These are phyloP conservation scores for Genyomyrus donnyi DNA, from an alignment of 2,113 vertebrate species.

Conservation along the genomic window DNA sequence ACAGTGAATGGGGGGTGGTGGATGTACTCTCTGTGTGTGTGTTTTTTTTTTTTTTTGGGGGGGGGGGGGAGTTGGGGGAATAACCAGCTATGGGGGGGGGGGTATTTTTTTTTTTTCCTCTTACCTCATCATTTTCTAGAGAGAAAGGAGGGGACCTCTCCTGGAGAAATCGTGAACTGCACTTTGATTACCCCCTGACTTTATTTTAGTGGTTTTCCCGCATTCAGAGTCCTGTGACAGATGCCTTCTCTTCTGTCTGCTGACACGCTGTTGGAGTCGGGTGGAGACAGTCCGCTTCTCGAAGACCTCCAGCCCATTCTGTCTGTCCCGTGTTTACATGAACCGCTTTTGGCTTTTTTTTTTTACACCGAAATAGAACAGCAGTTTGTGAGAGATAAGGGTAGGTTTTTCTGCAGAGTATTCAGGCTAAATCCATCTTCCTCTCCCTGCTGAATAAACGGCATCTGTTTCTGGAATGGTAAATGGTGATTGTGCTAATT, in stretches of 20 bases:
- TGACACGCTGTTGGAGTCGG: not conserved
- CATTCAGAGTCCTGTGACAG: not conserved
- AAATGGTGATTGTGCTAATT: not conserved
- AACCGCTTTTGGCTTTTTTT: not conserved
- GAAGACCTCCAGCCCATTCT: not conserved
- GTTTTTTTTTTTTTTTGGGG: not conserved
- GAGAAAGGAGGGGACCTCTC: not conserved
- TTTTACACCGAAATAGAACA: not conserved
- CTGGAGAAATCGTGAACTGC: not conserved
- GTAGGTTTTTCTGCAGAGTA: not conserved
- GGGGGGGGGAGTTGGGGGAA: not conserved
- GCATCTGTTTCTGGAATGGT: not conserved
- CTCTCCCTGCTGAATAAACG: not conserved
- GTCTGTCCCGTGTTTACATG: not conserved
- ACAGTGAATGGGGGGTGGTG: not conserved
- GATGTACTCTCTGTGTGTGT: not conserved
- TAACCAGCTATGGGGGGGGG: not conserved
- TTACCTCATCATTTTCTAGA: not conserved
- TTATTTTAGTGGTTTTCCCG: not conserved
- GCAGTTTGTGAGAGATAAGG: not conserved
- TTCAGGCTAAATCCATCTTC: slow-evolving; percentile 2
- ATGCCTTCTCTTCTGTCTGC: not conserved
- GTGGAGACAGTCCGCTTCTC: not conserved
- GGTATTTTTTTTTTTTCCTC: not conserved
- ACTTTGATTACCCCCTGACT: not conserved